Conservation (phyloP, 2,113 vertebrate genomes). For the Psammodynastes pulverulentus region DNA sequence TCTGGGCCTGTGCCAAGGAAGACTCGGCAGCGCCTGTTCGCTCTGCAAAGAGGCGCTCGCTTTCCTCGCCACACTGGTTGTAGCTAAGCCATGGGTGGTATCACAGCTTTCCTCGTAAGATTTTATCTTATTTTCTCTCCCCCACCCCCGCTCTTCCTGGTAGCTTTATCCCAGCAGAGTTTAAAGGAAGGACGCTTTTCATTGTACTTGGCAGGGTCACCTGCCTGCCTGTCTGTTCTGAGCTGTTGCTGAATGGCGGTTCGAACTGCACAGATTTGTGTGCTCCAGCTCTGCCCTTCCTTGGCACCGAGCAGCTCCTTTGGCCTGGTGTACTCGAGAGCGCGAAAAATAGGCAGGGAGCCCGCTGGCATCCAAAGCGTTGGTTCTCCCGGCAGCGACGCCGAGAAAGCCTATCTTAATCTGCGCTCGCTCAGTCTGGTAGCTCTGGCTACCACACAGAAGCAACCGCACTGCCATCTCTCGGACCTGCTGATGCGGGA, state of each 20-base stretch:
- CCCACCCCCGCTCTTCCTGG: not conserved
- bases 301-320: slow-evolving; percentile 34
- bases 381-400: slow-evolving; percentile 40
- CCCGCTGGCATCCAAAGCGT: slow-evolving; percentile 35
- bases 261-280: not conserved
- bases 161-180: slow-evolving; percentile 26
- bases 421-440: slow-evolving; percentile 35
- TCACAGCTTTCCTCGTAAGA: not conserved
- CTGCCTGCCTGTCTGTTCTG: slow-evolving; percentile 49
- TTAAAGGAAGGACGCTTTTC: slow-evolving; percentile 47
- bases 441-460: slow-evolving; percentile 28
- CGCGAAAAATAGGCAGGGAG: slow-evolving; percentile 18
- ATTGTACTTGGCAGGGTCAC: slow-evolving; percentile 59
- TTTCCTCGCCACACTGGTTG: not conserved
- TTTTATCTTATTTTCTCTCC: not conserved
- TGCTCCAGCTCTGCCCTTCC: slow-evolving; percentile 33
- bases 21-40: not conserved
- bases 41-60: not conserved
- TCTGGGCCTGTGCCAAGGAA: not conserved
- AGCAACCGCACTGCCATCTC: slow-evolving; percentile 30
- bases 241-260: slow-evolving; percentile 45
- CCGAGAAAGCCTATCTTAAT: slow-evolving; percentile 25
- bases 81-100: not conserved
- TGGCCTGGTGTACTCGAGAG: slow-evolving; percentile 28
- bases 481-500: slow-evolving; percentile 49